These are phyloP conservation scores for Bubo blakistoni DNA, from an alignment of 2,113 vertebrate species.

Conservation along the genomic window DNA sequence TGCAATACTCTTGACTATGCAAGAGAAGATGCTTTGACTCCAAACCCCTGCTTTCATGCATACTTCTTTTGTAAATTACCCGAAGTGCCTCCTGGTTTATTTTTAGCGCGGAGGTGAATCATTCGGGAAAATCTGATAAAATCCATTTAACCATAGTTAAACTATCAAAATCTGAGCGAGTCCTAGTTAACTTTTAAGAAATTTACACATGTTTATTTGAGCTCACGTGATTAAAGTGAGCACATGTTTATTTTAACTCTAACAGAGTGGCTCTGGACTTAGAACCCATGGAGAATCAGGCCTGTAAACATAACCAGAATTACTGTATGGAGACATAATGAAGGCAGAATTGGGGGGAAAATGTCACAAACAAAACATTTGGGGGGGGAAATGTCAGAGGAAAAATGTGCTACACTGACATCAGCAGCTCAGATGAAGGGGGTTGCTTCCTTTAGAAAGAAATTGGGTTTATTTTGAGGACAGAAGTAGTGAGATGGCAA, in stretches of 20 bases:
- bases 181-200: not conserved
- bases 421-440: not conserved
- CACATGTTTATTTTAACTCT: not conserved
- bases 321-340: not conserved
- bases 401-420: not conserved
- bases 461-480: not conserved
- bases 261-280: not conserved
- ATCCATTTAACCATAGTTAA: not conserved
- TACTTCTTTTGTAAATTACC: not conserved
- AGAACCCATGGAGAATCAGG: not conserved
- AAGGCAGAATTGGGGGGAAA: fast-evolving
- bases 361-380: not conserved
- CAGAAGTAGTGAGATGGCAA: not conserved
- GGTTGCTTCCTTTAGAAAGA: not conserved
- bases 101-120: constrained; percentile 40
- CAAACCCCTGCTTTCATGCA: not conserved
- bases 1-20: not conserved
- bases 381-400: not conserved
- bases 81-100: constrained; percentile 12
- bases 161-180: not conserved
- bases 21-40: constrained; percentile 15
- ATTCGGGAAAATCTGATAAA: constrained; percentile 51
- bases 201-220: not conserved
- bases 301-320: fast-evolving
- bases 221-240: not conserved